A percentile compares a stretch with the other conserved stretches of the same genome.
phyloP scores from a whole-genome alignment of 2,797 vertebrate genomes.

The Lepus townsendii region DNA sequence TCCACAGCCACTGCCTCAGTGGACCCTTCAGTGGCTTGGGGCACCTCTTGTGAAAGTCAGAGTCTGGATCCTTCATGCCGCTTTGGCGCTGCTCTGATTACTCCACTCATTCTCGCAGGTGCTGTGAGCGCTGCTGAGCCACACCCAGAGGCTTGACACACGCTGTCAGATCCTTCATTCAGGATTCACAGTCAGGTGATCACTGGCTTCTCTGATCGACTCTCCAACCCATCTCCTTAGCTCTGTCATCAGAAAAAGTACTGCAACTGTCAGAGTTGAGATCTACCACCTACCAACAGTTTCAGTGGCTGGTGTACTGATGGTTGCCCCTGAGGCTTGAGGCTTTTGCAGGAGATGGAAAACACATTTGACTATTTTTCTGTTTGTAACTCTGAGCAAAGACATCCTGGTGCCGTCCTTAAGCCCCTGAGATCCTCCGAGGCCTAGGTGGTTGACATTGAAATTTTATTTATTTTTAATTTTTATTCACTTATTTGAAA shows the following conservation, averaged over 20 bases:
- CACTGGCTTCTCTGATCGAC: slow-evolving; percentile 4
- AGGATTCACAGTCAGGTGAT: background rate
- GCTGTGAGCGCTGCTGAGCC: background rate
- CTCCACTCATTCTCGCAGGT: background rate
- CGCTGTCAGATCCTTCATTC: slow-evolving; percentile 42
- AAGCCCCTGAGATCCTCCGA: background rate
- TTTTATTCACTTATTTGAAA: too few relatives aligned
- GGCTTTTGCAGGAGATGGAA: slow-evolving; percentile 18
- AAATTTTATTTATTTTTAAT: background rate
- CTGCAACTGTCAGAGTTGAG: slow-evolving; percentile 1
- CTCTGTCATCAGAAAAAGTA: slow-evolving; percentile 67
- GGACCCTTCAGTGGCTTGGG: background rate
- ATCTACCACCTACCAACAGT: background rate
- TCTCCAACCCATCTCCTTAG: slow-evolving; percentile 5
- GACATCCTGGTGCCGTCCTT: background rate
- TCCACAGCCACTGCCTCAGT: background rate
- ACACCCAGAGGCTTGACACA: background rate
- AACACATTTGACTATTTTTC: slow-evolving; percentile 49
- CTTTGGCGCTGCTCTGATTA: background rate
- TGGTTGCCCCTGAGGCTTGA: background rate
- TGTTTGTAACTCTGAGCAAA: slow-evolving; percentile 13
- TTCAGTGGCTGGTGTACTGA: slow-evolving; percentile 31
- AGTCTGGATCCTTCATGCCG: background rate
- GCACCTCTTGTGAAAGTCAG: background rate
- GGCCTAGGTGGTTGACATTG: background rate